Evolutionary conservation across 2,113 vertebrate genomes (phyloP).

Genomic region (Oreotrochilus melanogaster): DNA sequence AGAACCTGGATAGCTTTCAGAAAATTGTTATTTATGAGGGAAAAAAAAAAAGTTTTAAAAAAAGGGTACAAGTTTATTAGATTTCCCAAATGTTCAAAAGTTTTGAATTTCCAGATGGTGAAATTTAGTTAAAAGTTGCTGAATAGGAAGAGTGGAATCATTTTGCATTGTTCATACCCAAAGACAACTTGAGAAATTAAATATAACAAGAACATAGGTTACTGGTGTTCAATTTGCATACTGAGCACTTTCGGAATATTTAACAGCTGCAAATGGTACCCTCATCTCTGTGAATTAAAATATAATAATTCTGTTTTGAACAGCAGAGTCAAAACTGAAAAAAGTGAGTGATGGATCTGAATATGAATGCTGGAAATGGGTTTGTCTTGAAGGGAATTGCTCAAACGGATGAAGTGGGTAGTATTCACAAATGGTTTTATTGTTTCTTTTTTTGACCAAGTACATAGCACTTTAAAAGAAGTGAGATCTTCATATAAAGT

Average conservation of each 20-base stretch:
- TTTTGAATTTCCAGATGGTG: background rate
- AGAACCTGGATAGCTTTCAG: background rate
- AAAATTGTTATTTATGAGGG: background rate
- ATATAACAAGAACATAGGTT: background rate
- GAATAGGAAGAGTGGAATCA: background rate
- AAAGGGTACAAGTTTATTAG: rapidly evolving
- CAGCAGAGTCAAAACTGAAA: background rate
- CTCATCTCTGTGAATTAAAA: background rate
- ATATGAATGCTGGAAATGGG: background rate
- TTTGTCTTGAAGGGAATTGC: background rate
- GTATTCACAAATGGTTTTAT: background rate
- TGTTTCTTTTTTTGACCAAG: background rate
- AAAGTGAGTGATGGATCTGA: background rate
- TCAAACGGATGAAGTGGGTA: background rate
- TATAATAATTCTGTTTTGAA: background rate
- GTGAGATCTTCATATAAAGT: background rate
- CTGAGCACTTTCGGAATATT: background rate
- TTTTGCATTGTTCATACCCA: background rate
- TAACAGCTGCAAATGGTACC: background rate
- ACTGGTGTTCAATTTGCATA: background rate
- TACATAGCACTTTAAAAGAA: background rate
- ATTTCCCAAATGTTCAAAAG: background rate
- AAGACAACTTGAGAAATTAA: background rate
- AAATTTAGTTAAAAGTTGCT: background rate
- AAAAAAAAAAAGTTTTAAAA: background rate